Base-by-base conservation (phyloP, 92 coral and sea anemone species). In the Phenganax marumi region DNA sequence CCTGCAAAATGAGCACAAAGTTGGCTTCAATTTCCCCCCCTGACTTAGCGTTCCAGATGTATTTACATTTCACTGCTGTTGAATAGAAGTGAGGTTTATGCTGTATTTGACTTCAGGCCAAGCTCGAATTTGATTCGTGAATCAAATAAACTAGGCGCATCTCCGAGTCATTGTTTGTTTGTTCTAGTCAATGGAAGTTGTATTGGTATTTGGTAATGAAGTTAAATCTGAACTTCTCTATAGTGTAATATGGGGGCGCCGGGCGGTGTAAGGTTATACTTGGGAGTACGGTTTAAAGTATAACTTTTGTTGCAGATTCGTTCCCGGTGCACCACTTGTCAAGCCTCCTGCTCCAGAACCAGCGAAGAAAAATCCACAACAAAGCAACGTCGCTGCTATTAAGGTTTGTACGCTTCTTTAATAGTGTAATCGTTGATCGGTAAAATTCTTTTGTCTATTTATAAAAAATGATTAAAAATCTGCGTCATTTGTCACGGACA, bases 261-360 rank as follows among this genome's bases (percentile, higher is more conserved):
- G 23, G 8, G 17, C 43, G 43, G 13, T 19, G 8, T 13, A 14
- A 18, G 24, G 52, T 61, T 23, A 10, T 81, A 46, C 12, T 66
- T 26, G 43, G 14, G n/a, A 50, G 10, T 24, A 5, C 12, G 23
- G 18, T 12, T 65, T 69, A 21, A 12, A 24, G 12, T 12, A 13
- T 10, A 46, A n/a, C 19, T 61, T 76, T 10, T 55, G 43, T 61
- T 24, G 19, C 64, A 95, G 98, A 83, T 95, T 95, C 86, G 90
- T 91, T 4, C 98, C 98, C 39, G 98, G 98, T 7, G 98, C 85
- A 50, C 85, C 97, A 17, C 89, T 84, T 57, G 85, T 90, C 26
- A 66, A 75, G 63, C 87, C 87, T 76, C 93, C 88, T 24, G 73
- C 77, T 58, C 85, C 88, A 70, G 93, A 91, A 33, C 83, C 89